Percentiles rank a stretch among this genome's conserved stretches.
These are phyloP conservation scores for Pionites leucogaster DNA, from an alignment of 2,113 vertebrate species.

Conservation along the genomic window DNA sequence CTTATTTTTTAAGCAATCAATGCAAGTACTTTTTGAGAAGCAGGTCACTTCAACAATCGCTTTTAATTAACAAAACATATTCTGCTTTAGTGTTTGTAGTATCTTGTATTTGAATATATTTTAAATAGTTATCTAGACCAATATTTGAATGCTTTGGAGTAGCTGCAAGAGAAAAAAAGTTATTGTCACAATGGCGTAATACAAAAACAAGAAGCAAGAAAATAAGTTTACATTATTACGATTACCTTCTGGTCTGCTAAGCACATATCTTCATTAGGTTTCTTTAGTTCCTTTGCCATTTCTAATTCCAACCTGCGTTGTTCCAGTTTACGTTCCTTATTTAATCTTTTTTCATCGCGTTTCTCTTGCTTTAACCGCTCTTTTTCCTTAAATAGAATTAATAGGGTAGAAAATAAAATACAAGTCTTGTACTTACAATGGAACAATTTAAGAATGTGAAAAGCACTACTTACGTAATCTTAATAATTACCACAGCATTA, in stretches of 20 bases:
- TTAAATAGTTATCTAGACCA: not conserved
- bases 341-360: slow-evolving; percentile 91
- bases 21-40: not conserved
- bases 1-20: not conserved
- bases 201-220: not conserved
- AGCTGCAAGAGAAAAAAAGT: not conserved
- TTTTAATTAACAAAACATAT: not conserved
- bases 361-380: slow-evolving; percentile 94
- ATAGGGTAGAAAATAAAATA: slow-evolving; percentile 42
- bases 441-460: slow-evolving; percentile 19
- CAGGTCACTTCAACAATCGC: not conserved
- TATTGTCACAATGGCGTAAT: not conserved
- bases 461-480: not conserved
- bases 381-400: slow-evolving; percentile 80
- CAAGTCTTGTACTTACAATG: not conserved
- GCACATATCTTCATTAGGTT: slow-evolving; percentile 96
- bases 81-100: not conserved
- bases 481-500: not conserved
- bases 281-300: slow-evolving; percentile 94
- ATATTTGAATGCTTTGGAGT: not conserved
- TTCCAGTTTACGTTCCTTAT: slow-evolving; percentile 92
- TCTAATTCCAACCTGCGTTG: slow-evolving; percentile 89
- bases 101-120: not conserved
- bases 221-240: not conserved
- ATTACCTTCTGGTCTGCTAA: slow-evolving; percentile 94